Evolutionary conservation across 2,797 vertebrate genomes (phyloP).

Genomic region (Pantherophis vulpinus): DNA sequence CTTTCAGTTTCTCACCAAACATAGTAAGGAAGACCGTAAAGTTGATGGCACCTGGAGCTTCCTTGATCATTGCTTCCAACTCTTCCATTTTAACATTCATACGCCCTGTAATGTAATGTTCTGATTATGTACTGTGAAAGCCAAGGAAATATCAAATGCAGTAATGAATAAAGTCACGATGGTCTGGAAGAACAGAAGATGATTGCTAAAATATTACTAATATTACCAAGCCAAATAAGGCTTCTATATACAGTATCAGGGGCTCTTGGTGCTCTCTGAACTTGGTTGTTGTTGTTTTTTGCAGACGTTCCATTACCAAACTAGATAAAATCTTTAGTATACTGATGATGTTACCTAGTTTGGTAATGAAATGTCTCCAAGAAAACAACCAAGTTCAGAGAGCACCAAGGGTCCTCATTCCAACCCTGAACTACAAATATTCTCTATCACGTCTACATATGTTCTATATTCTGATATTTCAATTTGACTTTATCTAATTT

Average conservation of each 20-base stretch:
- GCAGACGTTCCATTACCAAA: not conserved
- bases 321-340: not conserved
- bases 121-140: constrained; percentile 17
- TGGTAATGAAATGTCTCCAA: not conserved
- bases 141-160: not conserved
- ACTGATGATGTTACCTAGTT: not conserved
- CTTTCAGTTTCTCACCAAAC: constrained; percentile 93
- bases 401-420: not conserved
- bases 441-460: not conserved
- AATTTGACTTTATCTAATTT: not conserved
- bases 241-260: too few relatives aligned
- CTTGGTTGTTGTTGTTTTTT: not conserved
- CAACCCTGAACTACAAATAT: not conserved
- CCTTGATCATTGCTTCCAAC: constrained; percentile 87
- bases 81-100: constrained; percentile 88
- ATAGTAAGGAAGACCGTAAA: constrained; percentile 90
- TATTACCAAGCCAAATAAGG: not conserved
- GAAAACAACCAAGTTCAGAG: not conserved
- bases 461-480: not conserved
- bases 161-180: not conserved
- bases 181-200: not conserved
- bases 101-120: constrained; percentile 73
- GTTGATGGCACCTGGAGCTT: constrained; percentile 86
- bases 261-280: too few relatives aligned
- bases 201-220: not conserved